Conservation (phyloP, 2,888 invertebrate species). For the Machimus atricapillus region DNA sequence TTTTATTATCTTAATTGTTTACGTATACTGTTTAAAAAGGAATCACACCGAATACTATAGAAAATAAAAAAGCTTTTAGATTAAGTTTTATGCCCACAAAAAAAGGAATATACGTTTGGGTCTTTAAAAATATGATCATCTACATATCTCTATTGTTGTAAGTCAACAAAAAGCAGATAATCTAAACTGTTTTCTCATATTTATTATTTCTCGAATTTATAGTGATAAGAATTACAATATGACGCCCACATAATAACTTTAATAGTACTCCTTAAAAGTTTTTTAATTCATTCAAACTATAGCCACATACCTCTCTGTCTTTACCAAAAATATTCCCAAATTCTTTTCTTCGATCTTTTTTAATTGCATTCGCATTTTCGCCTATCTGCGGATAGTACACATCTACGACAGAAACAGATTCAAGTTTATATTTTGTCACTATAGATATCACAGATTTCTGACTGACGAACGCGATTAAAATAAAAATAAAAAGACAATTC, state of each 20-base stretch:
- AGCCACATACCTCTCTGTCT: neutral
- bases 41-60: no score
- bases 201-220: neutral
- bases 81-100: no score
- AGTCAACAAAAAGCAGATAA: no score
- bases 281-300: neutral
- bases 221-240: neutral
- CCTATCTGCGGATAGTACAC: neutral
- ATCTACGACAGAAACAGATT: neutral
- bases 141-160: no score
- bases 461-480: neutral
- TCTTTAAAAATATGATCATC: no score
- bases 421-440: conserved; percentile 19
- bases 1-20: no score
- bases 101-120: no score
- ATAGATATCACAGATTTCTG: neutral
- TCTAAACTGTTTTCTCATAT: no score
- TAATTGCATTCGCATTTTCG: neutral
- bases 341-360: neutral
- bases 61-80: no score
- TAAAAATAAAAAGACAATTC: neutral
- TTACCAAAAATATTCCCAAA: neutral
- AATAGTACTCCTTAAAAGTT: neutral
- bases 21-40: no score
- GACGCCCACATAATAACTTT: neutral